phyloP scores from a whole-genome alignment of 2,888 invertebrate species.

The Cyclophora punctaria region DNA sequence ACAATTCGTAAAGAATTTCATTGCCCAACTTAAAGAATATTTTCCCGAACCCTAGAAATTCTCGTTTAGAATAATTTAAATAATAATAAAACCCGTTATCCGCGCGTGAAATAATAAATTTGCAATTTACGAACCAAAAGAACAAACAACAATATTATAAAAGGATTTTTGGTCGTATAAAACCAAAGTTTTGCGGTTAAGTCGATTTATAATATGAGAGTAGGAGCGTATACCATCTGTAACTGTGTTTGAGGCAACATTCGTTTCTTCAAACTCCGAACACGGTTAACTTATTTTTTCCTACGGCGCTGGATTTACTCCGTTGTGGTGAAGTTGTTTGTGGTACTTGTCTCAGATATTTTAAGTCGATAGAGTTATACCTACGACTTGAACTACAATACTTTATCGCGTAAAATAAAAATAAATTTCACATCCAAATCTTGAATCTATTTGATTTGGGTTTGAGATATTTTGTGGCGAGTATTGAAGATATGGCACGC shows the following conservation, averaged over 20 bases:
- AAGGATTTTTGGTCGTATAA: background rate
- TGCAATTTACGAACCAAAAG: constrained; percentile 5
- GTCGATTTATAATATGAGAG: constrained; percentile 9
- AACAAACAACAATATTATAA: background rate
- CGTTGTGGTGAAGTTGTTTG: constrained; percentile 14
- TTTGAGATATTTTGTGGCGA: too few relatives aligned
- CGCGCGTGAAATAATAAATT: constrained; percentile 5
- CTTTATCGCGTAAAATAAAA: constrained; percentile 9
- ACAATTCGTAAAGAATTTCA: too few relatives aligned
- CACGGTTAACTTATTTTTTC: constrained; percentile 19
- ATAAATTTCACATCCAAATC: background rate
- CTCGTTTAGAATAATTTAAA: background rate
- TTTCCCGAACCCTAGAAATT: background rate
- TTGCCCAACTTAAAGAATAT: background rate
- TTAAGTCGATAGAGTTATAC: constrained; percentile 19
- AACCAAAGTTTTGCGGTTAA: constrained; percentile 7
- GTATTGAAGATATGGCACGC: too few relatives aligned
- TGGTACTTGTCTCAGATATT: constrained; percentile 21
- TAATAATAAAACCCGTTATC: background rate
- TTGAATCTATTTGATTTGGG: too few relatives aligned
- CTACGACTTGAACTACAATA: constrained; percentile 13
- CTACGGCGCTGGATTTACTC: constrained; percentile 15
- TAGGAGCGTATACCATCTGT: constrained; percentile 7
- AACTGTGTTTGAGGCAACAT: constrained; percentile 15
- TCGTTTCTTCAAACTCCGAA: constrained; percentile 16